Base-by-base conservation (phyloP, 2,888 invertebrate genomes). In the Lottia scabra region DNA sequence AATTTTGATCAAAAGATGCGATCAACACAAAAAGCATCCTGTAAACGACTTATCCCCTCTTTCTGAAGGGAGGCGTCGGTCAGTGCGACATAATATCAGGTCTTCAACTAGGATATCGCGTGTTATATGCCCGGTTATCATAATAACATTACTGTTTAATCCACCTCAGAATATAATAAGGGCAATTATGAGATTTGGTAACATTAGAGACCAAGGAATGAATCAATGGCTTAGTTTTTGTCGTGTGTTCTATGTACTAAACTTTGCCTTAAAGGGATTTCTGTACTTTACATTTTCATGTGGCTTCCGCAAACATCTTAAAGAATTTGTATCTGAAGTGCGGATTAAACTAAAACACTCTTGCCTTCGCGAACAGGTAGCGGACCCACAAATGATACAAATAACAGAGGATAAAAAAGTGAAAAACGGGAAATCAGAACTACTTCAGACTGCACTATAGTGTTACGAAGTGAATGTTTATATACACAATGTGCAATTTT, bases 1-100 rank as follows among this genome's bases (percentile, higher is more conserved):
- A 70, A 84, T 85, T 48, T 73, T 79, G 10, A 73, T 78, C 8
- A 77, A 76, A 12, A 80, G 81, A 0, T 83, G 80, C 70, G 73
- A 75, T 45, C 83, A 81, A 68, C 81, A 82, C 67, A 74, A 78
- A 45, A 78, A 75, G 46, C 78, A 80, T 3, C 73, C 74, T 26
- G 72, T 67, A 16, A 73, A 63, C n/a, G 71, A 71, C 16, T 46
- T 67, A 26, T 71, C 67, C 63, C 71, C 71, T n/a, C 56, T 66
- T 15, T 38, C 65, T 27, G 65, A 64, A 64, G 23, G 5, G 30
- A 0, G 70, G 68, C n/a, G 66, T 56, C 65, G 69, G n/a, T 43
- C 46, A 69, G 15, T 15, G 15, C 27, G 64, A 63, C 30, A 23
- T 19, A 67, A 70, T 0, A 48, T 27, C 5, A 67, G 62, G n/a